Evolutionary conservation across 2,113 vertebrate species (phyloP).

Genomic region (Corythoichthys haematopterus): DNA sequence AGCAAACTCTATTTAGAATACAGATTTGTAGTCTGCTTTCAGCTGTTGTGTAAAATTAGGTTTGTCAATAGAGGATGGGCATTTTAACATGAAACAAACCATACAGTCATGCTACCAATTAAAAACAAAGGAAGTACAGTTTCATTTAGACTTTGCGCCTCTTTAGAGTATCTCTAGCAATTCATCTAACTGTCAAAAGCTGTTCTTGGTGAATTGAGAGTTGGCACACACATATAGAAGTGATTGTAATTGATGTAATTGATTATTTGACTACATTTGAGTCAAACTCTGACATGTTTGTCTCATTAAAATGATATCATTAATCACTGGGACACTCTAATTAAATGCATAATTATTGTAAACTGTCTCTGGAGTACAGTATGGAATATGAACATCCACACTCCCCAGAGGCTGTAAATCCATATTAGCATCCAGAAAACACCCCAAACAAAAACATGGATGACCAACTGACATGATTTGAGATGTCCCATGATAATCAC

Average conservation of each 20-base stretch:
- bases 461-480: not conserved
- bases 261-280: not conserved
- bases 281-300: not conserved
- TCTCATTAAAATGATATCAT: not conserved
- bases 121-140: not conserved
- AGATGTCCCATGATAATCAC: not conserved
- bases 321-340: not conserved
- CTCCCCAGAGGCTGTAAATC: not conserved
- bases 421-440: not conserved
- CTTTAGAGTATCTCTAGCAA: not conserved
- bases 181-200: not conserved
- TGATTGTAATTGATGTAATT: not conserved
- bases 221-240: not conserved
- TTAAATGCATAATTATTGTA: not conserved
- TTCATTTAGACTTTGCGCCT: not conserved
- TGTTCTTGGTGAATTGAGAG: not conserved
- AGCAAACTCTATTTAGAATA: conserved; percentile 19
- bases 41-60: conserved; percentile 56
- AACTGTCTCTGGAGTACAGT: not conserved
- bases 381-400: not conserved
- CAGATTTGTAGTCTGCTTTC: conserved; percentile 25
- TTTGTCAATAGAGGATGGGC: conserved; percentile 44
- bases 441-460: not conserved
- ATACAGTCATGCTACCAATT: conserved; percentile 21
- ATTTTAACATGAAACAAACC: conserved; percentile 17